These are phyloP conservation scores for Melanerpes formicivorus DNA, from an alignment of 2,113 vertebrate species.

Conservation along the genomic window DNA sequence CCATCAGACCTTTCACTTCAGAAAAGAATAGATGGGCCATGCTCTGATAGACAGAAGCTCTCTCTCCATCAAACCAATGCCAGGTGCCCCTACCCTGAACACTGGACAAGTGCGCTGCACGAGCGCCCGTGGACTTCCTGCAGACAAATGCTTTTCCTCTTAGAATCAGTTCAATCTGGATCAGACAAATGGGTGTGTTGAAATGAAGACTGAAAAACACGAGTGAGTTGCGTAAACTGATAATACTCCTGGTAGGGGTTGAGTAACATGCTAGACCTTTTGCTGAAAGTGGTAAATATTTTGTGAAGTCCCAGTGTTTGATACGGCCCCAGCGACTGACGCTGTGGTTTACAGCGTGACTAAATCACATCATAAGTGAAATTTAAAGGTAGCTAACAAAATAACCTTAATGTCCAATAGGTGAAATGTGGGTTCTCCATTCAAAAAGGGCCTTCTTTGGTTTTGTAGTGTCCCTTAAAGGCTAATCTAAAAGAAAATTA, in stretches of 20 bases:
- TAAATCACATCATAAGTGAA: constrained; percentile 22
- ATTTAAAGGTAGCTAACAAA: constrained; percentile 28
- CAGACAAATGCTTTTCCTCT: neutral
- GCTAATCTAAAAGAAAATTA: constrained; percentile 54
- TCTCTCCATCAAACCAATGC: neutral
- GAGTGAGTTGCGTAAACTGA: neutral
- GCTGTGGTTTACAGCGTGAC: neutral
- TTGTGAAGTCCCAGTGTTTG: neutral
- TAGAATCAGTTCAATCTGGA: neutral
- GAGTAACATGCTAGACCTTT: neutral
- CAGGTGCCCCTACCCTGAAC: neutral
- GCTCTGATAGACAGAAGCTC: neutral
- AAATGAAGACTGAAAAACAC: constrained; percentile 13
- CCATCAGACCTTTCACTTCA: neutral
- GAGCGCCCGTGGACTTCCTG: neutral
- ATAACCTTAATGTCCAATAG: neutral
- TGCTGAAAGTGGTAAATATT: neutral
- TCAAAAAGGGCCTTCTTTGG: constrained; percentile 1
- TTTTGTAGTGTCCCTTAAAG: constrained; percentile 35
- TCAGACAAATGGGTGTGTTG: neutral
- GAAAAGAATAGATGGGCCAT: neutral
- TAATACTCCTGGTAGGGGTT: neutral
- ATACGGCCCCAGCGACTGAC: neutral
- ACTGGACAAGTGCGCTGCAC: neutral
- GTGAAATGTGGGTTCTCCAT: neutral